Evolutionary conservation across 1,140 invertebrate species (phyloP), one percentile per base, ranked within the genome.

Genomic region (Mercenaria mercenaria): DNA sequence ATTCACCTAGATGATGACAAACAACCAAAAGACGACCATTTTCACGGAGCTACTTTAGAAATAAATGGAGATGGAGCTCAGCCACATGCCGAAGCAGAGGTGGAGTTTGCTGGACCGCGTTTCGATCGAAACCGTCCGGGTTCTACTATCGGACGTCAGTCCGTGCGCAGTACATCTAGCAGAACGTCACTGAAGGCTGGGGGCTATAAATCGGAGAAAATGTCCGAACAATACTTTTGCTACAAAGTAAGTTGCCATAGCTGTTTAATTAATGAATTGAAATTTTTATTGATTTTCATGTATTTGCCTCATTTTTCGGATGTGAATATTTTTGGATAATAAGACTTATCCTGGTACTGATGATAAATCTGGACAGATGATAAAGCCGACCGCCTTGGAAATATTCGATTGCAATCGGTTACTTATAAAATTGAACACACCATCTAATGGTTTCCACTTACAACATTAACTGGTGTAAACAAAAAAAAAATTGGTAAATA

Each of bases 221-320:
- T 80, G 2, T 83, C 91, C 4, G 82, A 91, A 26, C 67, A 87
- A 29, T 94, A 83, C 67, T 94, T 93, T 72, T 92, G 92, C 61
- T 94, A 94, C 74, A 94, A 94, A 92, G 93, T 93, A 80, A n/a
- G 3, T 41, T n/a, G n/a, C n/a, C n/a, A n/a, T n/a, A n/a, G n/a
- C n/a, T n/a, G n/a, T n/a, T n/a, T n/a, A 37, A 6, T 34, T n/a
- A 43, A 20, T 82, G 37, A 74, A 18, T 18, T 41, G n/a, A n/a
- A n/a, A n/a, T n/a, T n/a, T n/a, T n/a, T 74, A 0, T 74, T 6
- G 39, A 39, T 41, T 41, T 39, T 74, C 26, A 3, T 34, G 26
- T 20, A 39, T 74, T n/a, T n/a, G 23, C 15, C 23, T 18, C 26
- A 8, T 20, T 3, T 74, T 37, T 74, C 26, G 34, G 39, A 74